Evolutionary conservation across 2,797 vertebrate species (phyloP).

Genomic region (Arremon aurantiirostris): DNA sequence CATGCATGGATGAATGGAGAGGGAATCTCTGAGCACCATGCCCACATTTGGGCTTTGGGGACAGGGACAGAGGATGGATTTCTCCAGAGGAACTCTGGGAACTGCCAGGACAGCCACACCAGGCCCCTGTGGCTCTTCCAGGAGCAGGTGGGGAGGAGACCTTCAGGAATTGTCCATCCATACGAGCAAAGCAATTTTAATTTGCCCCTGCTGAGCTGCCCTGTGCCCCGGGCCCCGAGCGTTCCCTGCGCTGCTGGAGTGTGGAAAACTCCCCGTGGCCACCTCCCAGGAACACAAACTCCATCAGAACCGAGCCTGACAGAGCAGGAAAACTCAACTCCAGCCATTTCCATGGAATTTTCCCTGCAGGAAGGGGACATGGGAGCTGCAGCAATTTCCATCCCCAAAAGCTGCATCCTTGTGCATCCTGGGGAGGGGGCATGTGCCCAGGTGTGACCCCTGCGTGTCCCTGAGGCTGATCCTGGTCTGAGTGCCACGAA

Average conservation of each 20-base stretch:
- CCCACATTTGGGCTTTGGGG: not conserved
- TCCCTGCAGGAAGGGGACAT: not conserved
- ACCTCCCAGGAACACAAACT: not conserved
- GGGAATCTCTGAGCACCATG: not conserved
- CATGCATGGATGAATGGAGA: too few species aligned
- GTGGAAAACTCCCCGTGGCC: not conserved
- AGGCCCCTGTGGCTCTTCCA: fast-evolving
- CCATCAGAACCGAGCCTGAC: not conserved
- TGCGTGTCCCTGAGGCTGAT: not conserved
- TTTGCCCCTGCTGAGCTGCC: not conserved
- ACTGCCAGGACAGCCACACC: not conserved
- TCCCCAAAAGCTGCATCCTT: too few species aligned
- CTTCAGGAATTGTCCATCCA: not conserved
- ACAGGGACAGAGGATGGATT: fast-evolving
- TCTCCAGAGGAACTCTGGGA: not conserved
- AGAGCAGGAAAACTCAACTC: not conserved
- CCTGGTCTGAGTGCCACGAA: not conserved
- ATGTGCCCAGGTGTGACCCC: not conserved
- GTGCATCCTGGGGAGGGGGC: not conserved
- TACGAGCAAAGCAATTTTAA: not conserved
- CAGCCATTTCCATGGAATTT: not conserved
- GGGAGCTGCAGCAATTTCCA: not conserved
- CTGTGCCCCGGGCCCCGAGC: not conserved
- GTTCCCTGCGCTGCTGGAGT: not conserved
- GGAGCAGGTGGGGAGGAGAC: not conserved